Percentiles rank a stretch among this genome's conserved stretches.
These are phyloP conservation scores for Chrysolina oricalcia DNA, from an alignment of 2,888 invertebrate species.

Conservation along the genomic window DNA sequence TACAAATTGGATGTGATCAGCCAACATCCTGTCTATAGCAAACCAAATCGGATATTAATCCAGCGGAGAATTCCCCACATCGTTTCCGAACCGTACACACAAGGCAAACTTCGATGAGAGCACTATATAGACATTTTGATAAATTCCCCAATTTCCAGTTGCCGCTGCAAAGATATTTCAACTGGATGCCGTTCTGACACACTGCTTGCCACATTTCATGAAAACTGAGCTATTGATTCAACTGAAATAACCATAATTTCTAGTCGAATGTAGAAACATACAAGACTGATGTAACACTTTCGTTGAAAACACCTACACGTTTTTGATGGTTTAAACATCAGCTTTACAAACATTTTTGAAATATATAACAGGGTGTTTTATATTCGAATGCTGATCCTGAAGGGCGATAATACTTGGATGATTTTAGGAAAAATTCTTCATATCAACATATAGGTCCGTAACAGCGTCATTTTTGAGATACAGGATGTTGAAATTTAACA, in stretches of 20 bases:
- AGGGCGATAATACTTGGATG: too few relatives aligned
- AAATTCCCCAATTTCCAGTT: slow-evolving; percentile 55
- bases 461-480: too few relatives aligned
- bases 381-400: too few relatives aligned
- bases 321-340: too few relatives aligned
- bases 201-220: slow-evolving; percentile 46
- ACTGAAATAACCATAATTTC: slow-evolving; percentile 31
- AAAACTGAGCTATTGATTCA: slow-evolving; percentile 43
- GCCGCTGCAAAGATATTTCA: slow-evolving; percentile 49
- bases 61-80: slow-evolving; percentile 20
- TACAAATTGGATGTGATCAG: slow-evolving; percentile 17
- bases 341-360: too few relatives aligned
- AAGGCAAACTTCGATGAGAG: slow-evolving; percentile 40
- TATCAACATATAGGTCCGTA: too few relatives aligned
- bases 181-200: slow-evolving; percentile 41
- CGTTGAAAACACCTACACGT: not conserved
- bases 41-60: slow-evolving; percentile 24
- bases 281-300: not conserved
- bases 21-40: slow-evolving; percentile 24
- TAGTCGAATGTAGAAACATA: slow-evolving; percentile 2
- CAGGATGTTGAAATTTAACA: too few relatives aligned
- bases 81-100: slow-evolving; percentile 25
- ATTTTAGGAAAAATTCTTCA: too few relatives aligned
- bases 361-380: too few relatives aligned
- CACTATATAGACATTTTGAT: slow-evolving; percentile 54